Percentiles rank a stretch among this genome's conserved stretches.
These are phyloP conservation scores for Leucophenga montana DNA, from an alignment of 2,888 invertebrate genomes.

Conservation along the genomic window DNA sequence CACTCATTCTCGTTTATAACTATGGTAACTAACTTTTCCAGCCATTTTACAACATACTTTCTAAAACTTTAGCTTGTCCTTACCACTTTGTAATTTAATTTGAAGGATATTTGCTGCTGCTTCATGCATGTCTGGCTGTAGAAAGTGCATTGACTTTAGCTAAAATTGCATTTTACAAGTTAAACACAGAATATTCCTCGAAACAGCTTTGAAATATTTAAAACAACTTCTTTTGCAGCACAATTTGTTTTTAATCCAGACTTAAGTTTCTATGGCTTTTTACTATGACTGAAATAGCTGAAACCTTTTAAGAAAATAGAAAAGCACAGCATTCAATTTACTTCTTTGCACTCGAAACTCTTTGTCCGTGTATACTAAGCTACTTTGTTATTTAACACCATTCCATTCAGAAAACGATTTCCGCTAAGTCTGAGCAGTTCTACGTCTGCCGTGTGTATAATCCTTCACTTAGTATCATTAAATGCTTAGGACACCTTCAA, in stretches of 20 bases:
- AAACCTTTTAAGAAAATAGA: too few species aligned
- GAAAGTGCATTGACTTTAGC: too few species aligned
- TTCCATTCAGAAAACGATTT: conserved; percentile 1
- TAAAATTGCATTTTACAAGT: conserved; percentile 32
- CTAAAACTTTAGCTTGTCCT: not conserved
- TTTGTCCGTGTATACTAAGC: too few species aligned
- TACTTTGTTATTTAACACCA: not conserved
- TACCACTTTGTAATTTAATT: not conserved
- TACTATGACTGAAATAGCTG: conserved; percentile 32
- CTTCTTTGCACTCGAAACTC: too few species aligned
- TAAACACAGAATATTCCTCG: conserved; percentile 37
- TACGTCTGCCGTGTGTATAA: conserved; percentile 53
- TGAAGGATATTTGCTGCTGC: too few species aligned
- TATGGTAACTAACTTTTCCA: not conserved
- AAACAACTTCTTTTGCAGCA: too few species aligned
- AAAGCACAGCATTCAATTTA: too few species aligned
- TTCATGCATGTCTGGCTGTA: too few species aligned
- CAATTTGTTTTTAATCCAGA: not conserved
- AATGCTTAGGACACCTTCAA: conserved; percentile 61
- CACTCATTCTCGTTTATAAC: too few species aligned
- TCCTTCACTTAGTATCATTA: conserved; percentile 58
- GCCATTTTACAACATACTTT: not conserved
- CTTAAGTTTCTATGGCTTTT: not conserved
- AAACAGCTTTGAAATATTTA: not conserved
- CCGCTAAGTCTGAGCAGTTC: conserved; percentile 15